Base-by-base conservation (phyloP, 1,140 invertebrate species). In the Hestina assimilis region DNA sequence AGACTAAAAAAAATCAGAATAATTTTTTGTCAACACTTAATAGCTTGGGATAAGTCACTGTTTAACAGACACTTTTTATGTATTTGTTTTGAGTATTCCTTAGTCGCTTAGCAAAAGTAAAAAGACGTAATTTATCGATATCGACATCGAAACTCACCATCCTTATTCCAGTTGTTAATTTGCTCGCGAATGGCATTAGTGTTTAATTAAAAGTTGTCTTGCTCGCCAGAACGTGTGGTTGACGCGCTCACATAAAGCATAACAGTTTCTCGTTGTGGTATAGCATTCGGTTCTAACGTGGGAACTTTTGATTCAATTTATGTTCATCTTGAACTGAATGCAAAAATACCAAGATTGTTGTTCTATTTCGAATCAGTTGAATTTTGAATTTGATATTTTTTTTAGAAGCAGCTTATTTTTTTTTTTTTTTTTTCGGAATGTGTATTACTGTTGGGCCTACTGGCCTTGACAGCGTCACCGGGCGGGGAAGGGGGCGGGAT, bases 171-270 rank as follows among this genome's bases (percentile, higher is more conserved):
- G 69, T 69, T 79, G 79, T 76, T 73, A 79, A 82, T 78, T 78
- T 67, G 55, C 65, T 69, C 63, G 67, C 67, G 69, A 72, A 77
- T 58, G 60, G 71, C 72, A 78, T 79, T 79, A 79, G 71, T 79
- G 69, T 82, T 82, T 79, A 79, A 82, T 82, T 79, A 78, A 82
- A 82, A 82, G 68, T 82, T 79, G 72, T 75, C 63, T 74, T 69
- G 43, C 63, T 55, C 20, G 35, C 23, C 28, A 53, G 38, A 57
- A 66, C 63, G 67, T 55, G 75, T 20, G 66, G 29, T 60, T 69
- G 55, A 63, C 57, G 62, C 56, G 42, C 48, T 63, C 57, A 64
- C 62, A 64, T 65, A 66, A 68, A 69, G 57, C 45, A 33, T 8
- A 7, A 29, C 33, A n/a, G n/a, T n/a, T n/a, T n/a, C n/a, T n/a